Percentiles rank a stretch among this genome's conserved stretches.
phyloP scores from a whole-genome alignment of 2,888 invertebrate genomes.

The Ophion ellenae region DNA sequence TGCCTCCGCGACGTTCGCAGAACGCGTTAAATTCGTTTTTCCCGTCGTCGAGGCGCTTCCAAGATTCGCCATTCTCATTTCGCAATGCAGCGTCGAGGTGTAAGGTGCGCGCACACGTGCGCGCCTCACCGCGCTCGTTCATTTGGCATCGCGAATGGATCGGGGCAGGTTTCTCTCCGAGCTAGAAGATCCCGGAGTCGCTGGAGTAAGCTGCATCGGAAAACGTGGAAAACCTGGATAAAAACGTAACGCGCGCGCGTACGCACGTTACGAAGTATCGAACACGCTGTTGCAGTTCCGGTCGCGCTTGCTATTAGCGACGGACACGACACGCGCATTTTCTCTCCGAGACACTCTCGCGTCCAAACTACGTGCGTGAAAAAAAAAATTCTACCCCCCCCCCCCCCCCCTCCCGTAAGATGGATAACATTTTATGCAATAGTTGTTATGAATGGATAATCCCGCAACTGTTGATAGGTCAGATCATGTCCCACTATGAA shows the following conservation, averaged over 20 bases:
- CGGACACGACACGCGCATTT: background rate
- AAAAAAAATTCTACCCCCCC: background rate
- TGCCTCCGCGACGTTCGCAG: conserved; percentile 37
- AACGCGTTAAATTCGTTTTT: conserved; percentile 58
- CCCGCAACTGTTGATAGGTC: no score
- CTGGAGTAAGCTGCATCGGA: conserved; percentile 3
- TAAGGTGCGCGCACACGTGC: conserved; percentile 37
- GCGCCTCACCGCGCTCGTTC: conserved; percentile 28
- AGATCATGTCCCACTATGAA: no score
- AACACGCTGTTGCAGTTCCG: conserved; percentile 33
- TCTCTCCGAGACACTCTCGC: conserved; percentile 10
- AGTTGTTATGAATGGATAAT: no score
- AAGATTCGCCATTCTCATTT: conserved; percentile 51
- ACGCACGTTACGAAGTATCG: conserved; percentile 44
- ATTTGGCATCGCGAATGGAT: conserved; percentile 35
- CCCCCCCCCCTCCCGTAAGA: background rate
- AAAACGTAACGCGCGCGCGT: conserved; percentile 33
- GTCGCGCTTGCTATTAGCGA: conserved; percentile 20
- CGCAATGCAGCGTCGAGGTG: conserved; percentile 37
- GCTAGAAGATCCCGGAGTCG: conserved; percentile 19
- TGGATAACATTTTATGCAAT: background rate
- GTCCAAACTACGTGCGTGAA: background rate
- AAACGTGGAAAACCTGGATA: conserved; percentile 47
- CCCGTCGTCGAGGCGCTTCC: conserved; percentile 46
- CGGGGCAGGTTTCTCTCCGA: conserved; percentile 51